phyloP scores from a whole-genome alignment of 2,113 vertebrate genomes.

The Coptodon bakossiorum region DNA sequence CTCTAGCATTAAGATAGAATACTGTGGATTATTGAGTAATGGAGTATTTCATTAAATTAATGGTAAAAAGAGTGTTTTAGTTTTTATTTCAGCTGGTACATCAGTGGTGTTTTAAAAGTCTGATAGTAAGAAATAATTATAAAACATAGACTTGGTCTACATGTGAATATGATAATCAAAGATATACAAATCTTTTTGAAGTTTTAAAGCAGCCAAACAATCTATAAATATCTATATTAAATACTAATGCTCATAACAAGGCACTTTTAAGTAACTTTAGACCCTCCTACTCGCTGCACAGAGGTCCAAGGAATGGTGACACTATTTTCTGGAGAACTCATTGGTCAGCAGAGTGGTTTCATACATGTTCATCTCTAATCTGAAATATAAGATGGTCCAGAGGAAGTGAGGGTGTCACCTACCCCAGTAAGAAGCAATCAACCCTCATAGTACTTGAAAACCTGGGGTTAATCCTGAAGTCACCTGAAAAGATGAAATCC shows the following conservation, averaged over 20 bases:
- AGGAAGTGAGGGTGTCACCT: too few species aligned
- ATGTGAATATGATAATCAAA: not conserved
- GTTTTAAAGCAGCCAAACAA: not conserved
- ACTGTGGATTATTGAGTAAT: not conserved
- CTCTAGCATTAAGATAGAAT: not conserved
- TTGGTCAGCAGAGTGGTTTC: not conserved
- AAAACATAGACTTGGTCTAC: not conserved
- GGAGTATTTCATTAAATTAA: not conserved
- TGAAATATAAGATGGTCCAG: not conserved
- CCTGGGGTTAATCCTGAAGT: not conserved
- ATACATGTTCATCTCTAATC: not conserved
- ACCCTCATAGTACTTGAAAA: too few species aligned
- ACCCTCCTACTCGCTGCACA: not conserved
- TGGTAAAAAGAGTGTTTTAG: not conserved
- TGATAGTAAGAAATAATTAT: not conserved
- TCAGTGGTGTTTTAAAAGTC: not conserved
- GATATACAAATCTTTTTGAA: not conserved
- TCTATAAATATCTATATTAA: not conserved
- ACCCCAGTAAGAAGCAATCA: too few species aligned
- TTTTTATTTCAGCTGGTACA: not conserved
- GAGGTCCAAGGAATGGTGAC: not conserved
- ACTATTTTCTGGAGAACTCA: not conserved
- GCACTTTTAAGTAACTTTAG: not conserved
- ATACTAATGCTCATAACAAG: not conserved
- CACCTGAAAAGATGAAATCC: not conserved